These are phyloP conservation scores for Saccopteryx leptura DNA, from an alignment of 2,113 vertebrate genomes.

Conservation along the genomic window DNA sequence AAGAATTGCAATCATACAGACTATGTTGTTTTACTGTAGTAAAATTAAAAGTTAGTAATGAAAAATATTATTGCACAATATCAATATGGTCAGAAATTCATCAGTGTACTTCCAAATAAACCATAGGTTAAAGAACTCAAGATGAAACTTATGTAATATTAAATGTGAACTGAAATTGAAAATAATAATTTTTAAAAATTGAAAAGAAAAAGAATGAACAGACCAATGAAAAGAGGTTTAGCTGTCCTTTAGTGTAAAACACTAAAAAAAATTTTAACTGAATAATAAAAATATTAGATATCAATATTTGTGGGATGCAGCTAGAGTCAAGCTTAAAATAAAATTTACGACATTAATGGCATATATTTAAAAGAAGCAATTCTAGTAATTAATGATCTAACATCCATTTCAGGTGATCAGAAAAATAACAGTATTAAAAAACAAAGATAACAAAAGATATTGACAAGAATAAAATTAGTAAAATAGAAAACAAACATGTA, in stretches of 20 bases:
- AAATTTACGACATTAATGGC: neutral
- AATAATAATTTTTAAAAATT: neutral
- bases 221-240: neutral
- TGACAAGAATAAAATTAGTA: neutral
- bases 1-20: neutral
- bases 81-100: neutral
- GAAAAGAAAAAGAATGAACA: neutral
- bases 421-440: neutral
- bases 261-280: neutral
- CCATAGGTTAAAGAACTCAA: neutral
- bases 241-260: neutral
- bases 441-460: neutral
- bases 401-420: neutral
- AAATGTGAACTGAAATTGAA: neutral
- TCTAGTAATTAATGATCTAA: neutral
- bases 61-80: neutral
- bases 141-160: neutral
- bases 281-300: neutral
- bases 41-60: conserved; percentile 22
- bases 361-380: neutral
- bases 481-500: neutral
- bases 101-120: neutral
- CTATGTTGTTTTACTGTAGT: neutral
- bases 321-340: neutral
- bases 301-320: neutral